Evolutionary conservation across 2,113 vertebrate genomes (phyloP), one percentile per base, ranked within the genome.

Genomic region (Artemisiospiza belli): DNA sequence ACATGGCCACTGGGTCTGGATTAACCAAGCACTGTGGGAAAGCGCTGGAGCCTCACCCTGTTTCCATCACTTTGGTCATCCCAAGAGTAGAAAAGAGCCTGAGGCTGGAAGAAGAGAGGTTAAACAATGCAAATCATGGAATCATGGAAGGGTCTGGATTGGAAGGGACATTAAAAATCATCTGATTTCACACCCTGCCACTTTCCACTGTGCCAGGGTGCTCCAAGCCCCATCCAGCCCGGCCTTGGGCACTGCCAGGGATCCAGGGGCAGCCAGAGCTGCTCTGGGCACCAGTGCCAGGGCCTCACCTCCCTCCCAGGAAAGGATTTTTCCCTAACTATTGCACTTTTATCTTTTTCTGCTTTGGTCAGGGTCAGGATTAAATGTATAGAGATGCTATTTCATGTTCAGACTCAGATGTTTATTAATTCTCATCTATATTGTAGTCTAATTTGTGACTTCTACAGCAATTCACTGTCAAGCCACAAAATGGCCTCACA

Each of bases 1-100:
- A 2, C 9, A 1, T 0, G 2, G 2, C 12, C n/a, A 16, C 4
- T 4, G 47, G 28, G 20, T 33, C 59, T 85, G 63, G 52, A 49
- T 79, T 46, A 66, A 44, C 54, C 9, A 2, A 0, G 6, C 0
- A 0, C 61, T 51, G 27, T 44, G 23, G 58, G 46, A 33, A 63
- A 57, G 47, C 35, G 2, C 49, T 15, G 37, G 30, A 84, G 18
- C 35, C 51, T 77, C 43, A 11, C 4, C 5, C 28, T 0, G 0
- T 31, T 61, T 64, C 66, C 41, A 39, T 31, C 25, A 3, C 78
- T 24, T 33, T 19, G 52, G 20, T 25, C 2, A 63, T 55, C 18
- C 37, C 30, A 20, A 31, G 10, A 21, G 12, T 43, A 63, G 67
- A 35, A 35, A 43, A 74, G 49, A 74, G 59, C 41, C 68, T 28